Evolutionary conservation across 1,140 invertebrate species (phyloP), one percentile per base, ranked within the genome.

Genomic region (Melipona quadrifasciata): DNA sequence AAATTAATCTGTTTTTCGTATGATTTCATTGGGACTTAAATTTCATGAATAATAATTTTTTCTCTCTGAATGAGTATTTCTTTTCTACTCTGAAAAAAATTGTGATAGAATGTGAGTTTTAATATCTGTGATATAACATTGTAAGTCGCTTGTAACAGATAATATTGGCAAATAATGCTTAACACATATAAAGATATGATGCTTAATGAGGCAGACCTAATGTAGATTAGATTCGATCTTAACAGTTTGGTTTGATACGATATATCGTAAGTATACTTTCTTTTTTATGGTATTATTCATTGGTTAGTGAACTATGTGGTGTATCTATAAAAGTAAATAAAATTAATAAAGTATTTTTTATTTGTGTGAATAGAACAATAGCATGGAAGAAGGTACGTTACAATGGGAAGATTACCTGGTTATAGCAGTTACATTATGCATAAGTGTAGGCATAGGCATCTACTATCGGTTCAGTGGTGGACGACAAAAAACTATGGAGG

Each of bases 391-490:
- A 73, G 67, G 84, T 58, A 91, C 51, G 19, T 93, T 95, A 88
- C 90, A 91, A 88, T 92, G 92, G 88, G 39, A 85, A 70, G 97
- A 97, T 91, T 97, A 97, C 90, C 89, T 96, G 1, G 96, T 98
- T 17, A 96, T 97, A 86, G 95, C 89, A 5, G 58, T 95, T 12
- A 96, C 97, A 89, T 91, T 97, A 19, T 65, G 95, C 3, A 95
- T 96, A 73, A 97, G 97, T 6, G 94, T 97, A 4, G 92, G 93
- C 2, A 98, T 98, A 88, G 98, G 98, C 4, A 84, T 98, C 64
- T 98, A 97, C 91, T 98, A 97, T 91, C 95, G 97, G 82, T 97
- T 98, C 88, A 98, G 96, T 57, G 98, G 98, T 51, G 97, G 97
- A 1, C 97, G 96, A 92, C 98, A 99, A 93, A 97, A 97, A 94